Percentiles rank a stretch among this genome's conserved stretches.
phyloP scores from a whole-genome alignment of 2,888 invertebrate species.

The Orthonevra nobilis region DNA sequence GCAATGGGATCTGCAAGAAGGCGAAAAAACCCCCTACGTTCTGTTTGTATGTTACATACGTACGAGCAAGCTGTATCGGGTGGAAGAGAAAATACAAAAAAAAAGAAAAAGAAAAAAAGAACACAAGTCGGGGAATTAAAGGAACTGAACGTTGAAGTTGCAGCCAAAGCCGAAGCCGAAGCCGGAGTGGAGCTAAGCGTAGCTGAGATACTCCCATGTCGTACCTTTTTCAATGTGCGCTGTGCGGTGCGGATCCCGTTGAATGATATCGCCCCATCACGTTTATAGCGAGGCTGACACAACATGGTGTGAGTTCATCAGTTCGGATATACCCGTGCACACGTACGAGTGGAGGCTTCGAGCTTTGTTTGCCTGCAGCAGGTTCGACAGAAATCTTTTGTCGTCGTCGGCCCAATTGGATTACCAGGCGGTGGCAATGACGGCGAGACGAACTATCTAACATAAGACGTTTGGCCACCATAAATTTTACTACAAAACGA shows the following conservation, averaged over 20 bases:
- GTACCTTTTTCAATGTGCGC: background rate
- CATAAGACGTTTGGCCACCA: background rate
- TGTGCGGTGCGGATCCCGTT: background rate
- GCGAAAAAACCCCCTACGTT: slow-evolving; percentile 21
- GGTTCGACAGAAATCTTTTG: slow-evolving; percentile 20
- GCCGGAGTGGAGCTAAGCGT: background rate
- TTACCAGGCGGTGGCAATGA: too few relatives aligned
- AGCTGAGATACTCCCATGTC: slow-evolving; percentile 18
- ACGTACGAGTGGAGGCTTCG: slow-evolving; percentile 13
- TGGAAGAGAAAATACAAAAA: slow-evolving; percentile 18
- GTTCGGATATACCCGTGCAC: slow-evolving; percentile 2
- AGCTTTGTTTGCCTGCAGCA: slow-evolving; percentile 27
- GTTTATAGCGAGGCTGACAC: slow-evolving; percentile 45
- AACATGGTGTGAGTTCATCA: slow-evolving; percentile 35
- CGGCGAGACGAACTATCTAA: slow-evolving; percentile 1
- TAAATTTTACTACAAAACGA: too few relatives aligned
- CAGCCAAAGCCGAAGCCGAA: slow-evolving; percentile 1
- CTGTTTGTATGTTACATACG: too few relatives aligned
- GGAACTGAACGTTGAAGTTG: slow-evolving; percentile 33
- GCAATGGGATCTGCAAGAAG: slow-evolving; percentile 39
- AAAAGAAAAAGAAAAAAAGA: background rate
- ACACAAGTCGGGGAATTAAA: slow-evolving; percentile 48
- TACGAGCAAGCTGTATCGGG: slow-evolving; percentile 39
- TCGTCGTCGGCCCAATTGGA: too few relatives aligned
- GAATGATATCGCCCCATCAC: slow-evolving; percentile 34